Evolutionary conservation across 2,888 invertebrate species (phyloP).

Genomic region (Dicycla oo): DNA sequence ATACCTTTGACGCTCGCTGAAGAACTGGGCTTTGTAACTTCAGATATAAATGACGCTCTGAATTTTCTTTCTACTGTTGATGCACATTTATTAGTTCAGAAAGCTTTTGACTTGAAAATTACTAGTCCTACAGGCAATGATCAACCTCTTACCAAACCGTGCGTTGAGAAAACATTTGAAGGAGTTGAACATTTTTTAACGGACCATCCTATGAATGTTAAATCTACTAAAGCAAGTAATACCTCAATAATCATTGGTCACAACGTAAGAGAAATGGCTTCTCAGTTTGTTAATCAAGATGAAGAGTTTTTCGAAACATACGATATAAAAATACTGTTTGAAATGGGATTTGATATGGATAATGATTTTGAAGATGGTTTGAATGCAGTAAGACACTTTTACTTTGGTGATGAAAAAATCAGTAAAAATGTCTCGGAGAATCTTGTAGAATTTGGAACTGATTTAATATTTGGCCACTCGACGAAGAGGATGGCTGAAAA

Average conservation of each 20-base stretch:
- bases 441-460: constrained; percentile 38
- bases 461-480: constrained; percentile 47
- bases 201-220: constrained; percentile 45
- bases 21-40: constrained; percentile 29
- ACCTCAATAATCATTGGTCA: constrained; percentile 46
- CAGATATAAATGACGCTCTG: constrained; percentile 39
- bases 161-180: constrained; percentile 45
- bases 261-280: constrained; percentile 33
- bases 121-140: constrained; percentile 11
- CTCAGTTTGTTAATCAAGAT: constrained; percentile 11
- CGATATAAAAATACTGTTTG: constrained; percentile 22
- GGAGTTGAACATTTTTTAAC: constrained; percentile 48
- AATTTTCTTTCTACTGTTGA: constrained; percentile 33
- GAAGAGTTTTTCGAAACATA: constrained; percentile 23
- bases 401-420: constrained; percentile 49
- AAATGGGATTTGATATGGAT: constrained; percentile 40
- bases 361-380: constrained; percentile 32
- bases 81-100: background rate
- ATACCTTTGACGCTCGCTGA: constrained; percentile 37
- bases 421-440: constrained; percentile 9
- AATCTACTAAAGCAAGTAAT: constrained; percentile 24
- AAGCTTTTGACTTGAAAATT: constrained; percentile 13
- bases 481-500: constrained; percentile 40
- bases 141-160: constrained; percentile 44
- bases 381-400: constrained; percentile 22